Evolutionary conservation across 2,888 invertebrate species (phyloP), one percentile per base, ranked within the genome.

Genomic region (Parascotia fuliginaria): DNA sequence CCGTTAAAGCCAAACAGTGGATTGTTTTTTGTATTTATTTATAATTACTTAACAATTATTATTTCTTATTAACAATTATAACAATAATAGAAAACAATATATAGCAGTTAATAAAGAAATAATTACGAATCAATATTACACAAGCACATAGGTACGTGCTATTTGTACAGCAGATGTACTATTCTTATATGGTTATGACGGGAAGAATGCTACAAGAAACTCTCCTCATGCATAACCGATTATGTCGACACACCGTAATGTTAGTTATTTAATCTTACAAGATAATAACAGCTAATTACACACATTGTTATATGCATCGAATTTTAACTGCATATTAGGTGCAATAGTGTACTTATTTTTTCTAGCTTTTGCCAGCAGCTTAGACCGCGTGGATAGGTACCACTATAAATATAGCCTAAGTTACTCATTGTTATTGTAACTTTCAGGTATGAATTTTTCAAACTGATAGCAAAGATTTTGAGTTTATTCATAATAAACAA

Each of bases 161-260:
- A 33, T n/a, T n/a, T n/a, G n/a, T n/a, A n/a, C n/a, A n/a, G n/a
- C n/a, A n/a, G 16, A 31, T 34, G 19, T 27, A 15, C 9, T 9
- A 28, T 42, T 24, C 12, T 33, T 9, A 11, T 38, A 9, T 49
- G 43, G 43, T 49, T 41, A 36, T n/a, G 13, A 28, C 39, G 53
- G 46, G 46, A 60, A 60, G 41, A 62, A 41, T 62, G n/a, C 16
- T 14, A 9, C 14, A 62, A 55, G 54, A 57, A 60, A 52, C 13
- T 2, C 29, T 53, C 42, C 48, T 13, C 64, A 57, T 68, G 68
- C 60, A 57, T 68, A 62, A 65, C 49, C 37, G 52, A 60, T 67
- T 69, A 69, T 65, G 67, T 57, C 62, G 60, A 62, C 47, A 59
- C 42, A 45, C 42, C 37, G 53, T 64, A 48, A 65, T 44, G 43